A percentile compares a stretch with the other conserved stretches of the same genome.
phyloP scores from a whole-genome alignment of 2,797 vertebrate species.

The Helarctos malayanus region DNA sequence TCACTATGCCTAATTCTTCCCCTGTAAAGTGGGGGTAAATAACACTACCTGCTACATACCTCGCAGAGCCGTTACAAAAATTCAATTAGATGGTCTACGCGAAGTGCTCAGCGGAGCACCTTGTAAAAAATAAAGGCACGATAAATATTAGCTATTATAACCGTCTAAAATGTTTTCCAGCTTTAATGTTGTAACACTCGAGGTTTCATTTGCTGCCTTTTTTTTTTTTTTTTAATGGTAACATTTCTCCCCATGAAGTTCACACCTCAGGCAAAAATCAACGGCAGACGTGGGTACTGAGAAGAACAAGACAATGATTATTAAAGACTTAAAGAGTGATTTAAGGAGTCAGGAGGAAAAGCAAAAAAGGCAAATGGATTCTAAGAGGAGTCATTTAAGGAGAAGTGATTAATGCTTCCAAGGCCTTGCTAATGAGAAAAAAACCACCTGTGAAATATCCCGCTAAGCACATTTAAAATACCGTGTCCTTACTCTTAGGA shows the following conservation, averaged over 20 bases:
- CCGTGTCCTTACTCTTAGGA: not conserved
- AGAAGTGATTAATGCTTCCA: not conserved
- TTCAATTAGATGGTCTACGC: not conserved
- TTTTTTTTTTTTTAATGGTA: not conserved
- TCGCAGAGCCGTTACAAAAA: not conserved
- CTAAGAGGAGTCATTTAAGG: not conserved
- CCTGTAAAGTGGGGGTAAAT: not conserved
- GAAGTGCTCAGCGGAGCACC: not conserved
- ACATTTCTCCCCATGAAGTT: not conserved
- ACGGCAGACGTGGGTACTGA: not conserved
- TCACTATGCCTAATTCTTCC: not conserved
- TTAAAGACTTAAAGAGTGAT: not conserved
- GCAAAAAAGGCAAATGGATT: not conserved
- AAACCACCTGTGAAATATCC: not conserved
- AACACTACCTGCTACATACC: not conserved
- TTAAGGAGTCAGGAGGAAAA: slow-evolving; percentile 24
- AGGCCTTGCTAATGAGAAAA: not conserved
- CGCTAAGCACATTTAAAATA: not conserved
- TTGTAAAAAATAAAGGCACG: not conserved
- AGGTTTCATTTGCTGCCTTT: not conserved
- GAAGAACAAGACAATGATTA: not conserved
- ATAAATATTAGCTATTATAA: not conserved
- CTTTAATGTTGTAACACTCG: not conserved
- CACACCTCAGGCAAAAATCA: not conserved
- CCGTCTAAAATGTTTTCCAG: not conserved